These are phyloP conservation scores for Condylura cristata DNA, from an alignment of 2,113 vertebrate genomes.

Conservation along the genomic window DNA sequence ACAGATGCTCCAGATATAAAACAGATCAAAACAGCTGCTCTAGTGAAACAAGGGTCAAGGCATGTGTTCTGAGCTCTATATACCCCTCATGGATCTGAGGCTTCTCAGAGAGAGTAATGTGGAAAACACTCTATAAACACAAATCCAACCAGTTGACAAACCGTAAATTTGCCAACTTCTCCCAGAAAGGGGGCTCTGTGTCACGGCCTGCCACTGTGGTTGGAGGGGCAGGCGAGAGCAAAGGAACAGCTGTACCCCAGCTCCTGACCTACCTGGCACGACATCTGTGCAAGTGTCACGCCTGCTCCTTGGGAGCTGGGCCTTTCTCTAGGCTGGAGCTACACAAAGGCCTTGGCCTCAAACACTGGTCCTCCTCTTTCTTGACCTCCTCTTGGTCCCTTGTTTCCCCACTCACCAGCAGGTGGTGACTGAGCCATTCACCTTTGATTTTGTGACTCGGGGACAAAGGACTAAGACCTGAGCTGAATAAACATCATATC, in stretches of 20 bases:
- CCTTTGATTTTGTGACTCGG: constrained; percentile 53
- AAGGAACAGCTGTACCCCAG: constrained; percentile 38
- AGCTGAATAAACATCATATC: constrained; percentile 67
- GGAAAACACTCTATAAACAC: neutral
- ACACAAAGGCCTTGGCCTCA: constrained; percentile 44
- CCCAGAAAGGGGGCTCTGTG: neutral
- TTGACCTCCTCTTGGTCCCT: neutral
- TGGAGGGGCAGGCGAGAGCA: neutral
- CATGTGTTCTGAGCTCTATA: neutral
- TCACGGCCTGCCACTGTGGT: neutral
- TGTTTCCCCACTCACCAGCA: constrained; percentile 56
- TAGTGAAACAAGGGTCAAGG: neutral
- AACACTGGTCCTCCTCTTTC: neutral
- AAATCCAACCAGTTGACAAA: neutral
- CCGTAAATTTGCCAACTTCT: neutral
- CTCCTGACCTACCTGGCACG: neutral
- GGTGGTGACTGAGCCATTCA: neutral
- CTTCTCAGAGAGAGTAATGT: neutral
- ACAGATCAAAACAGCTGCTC: constrained; percentile 46
- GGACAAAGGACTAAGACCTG: constrained; percentile 30
- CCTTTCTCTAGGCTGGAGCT: constrained; percentile 52
- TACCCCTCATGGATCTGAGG: neutral
- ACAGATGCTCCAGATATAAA: constrained; percentile 29
- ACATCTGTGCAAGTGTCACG: neutral
- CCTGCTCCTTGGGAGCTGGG: neutral